phyloP scores from a whole-genome alignment of 2,797 vertebrate genomes.

The Trichosurus vulpecula region DNA sequence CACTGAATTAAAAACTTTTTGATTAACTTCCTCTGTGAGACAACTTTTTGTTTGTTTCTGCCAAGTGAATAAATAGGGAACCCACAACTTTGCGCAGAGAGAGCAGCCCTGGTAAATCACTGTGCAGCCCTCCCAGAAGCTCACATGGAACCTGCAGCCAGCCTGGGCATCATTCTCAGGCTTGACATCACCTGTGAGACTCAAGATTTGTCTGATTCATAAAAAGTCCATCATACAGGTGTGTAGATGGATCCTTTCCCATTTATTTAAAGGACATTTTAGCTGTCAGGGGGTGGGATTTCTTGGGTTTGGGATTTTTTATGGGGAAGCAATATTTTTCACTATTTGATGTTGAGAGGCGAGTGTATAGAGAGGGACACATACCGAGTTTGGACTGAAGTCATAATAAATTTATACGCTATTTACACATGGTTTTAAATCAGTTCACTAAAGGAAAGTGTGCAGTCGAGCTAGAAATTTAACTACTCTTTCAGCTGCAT shows the following conservation, averaged over 20 bases:
- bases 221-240: constrained; percentile 52
- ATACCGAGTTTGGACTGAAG: constrained; percentile 56
- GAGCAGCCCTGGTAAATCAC: background rate
- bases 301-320: constrained; percentile 57
- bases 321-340: constrained; percentile 52
- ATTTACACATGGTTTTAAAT: constrained; percentile 61
- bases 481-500: constrained; percentile 40
- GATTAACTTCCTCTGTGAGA: constrained; percentile 69
- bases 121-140: background rate
- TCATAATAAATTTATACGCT: constrained; percentile 68
- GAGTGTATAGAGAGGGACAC: constrained; percentile 35
- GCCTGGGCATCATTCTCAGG: background rate
- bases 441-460: constrained; percentile 55
- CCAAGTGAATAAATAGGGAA: constrained; percentile 51
- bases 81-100: background rate
- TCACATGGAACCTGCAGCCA: background rate
- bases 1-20: constrained; percentile 68
- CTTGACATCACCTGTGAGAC: constrained; percentile 47
- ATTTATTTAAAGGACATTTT: constrained; percentile 62
- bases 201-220: constrained; percentile 61
- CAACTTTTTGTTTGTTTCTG: constrained; percentile 64
- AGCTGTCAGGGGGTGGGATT: constrained; percentile 48
- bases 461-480: constrained; percentile 15
- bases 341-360: constrained; percentile 10
- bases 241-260: background rate